Evolutionary conservation across 2,888 invertebrate species (phyloP).

Genomic region (Corythucha ciliata): DNA sequence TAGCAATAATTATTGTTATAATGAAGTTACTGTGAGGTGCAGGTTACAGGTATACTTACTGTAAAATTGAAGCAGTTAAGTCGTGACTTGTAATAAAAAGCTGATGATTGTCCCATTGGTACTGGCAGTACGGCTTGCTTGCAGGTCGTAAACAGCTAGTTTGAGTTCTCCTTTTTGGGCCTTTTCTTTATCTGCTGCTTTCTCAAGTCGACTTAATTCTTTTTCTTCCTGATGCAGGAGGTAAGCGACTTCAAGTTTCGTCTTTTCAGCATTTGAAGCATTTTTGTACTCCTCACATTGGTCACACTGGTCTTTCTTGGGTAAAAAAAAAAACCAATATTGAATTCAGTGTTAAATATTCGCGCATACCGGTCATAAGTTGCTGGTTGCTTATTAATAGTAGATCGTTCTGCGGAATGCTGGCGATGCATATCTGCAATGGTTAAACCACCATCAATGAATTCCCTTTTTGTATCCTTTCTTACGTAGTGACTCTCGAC

Average conservation of each 20-base stretch:
- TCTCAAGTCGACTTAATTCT: conserved; percentile 32
- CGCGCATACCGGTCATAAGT: conserved; percentile 36
- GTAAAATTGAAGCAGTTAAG: conserved; percentile 33
- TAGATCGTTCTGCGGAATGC: conserved; percentile 28
- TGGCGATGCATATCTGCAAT: conserved; percentile 35
- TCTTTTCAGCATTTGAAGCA: conserved; percentile 37
- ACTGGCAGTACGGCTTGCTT: conserved; percentile 39
- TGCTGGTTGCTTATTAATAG: conserved; percentile 33
- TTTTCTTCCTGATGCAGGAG: conserved; percentile 34
- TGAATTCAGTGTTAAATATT: conserved; percentile 33
- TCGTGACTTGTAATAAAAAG: conserved; percentile 36
- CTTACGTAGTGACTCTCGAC: conserved; percentile 38
- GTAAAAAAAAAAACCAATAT: conserved; percentile 28
- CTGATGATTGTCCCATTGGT: conserved; percentile 37
- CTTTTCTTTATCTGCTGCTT: conserved; percentile 35
- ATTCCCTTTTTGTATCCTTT: conserved; percentile 34
- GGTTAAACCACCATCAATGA: conserved; percentile 36
- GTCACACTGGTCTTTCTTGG: conserved; percentile 34
- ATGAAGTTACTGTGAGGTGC: not conserved
- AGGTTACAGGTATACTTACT: conserved; percentile 18
- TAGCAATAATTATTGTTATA: conserved; percentile 6
- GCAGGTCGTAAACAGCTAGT: conserved; percentile 37
- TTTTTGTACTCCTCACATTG: too few relatives aligned
- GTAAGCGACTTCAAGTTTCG: conserved; percentile 34
- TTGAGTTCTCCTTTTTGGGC: conserved; percentile 29